Evolutionary conservation across 2,113 vertebrate species (phyloP), one percentile per base, ranked within the genome.

Genomic region (Pangasianodon hypophthalmus): DNA sequence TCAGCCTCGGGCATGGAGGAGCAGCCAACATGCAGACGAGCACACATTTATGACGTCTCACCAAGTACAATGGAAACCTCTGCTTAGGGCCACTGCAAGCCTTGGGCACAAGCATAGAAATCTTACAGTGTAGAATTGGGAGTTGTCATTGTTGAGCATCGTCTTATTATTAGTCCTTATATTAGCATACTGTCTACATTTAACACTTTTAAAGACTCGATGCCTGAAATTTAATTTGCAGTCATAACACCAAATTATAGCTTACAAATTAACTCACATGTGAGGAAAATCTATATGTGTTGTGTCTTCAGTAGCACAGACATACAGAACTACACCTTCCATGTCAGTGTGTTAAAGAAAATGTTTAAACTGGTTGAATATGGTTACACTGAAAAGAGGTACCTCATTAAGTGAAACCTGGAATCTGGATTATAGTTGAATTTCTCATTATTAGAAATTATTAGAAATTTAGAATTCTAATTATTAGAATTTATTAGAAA

Each of bases 1-100:
- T 94, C 93, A 95, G 94, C 96, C 94, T 94, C 90, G 67, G 90
- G 56, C 89, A 90, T 92, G 90, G 77, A 84, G 67, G 69, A 85
- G 85, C 79, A 64, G 16, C 50, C 87, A 64, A 80, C 80, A 86
- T 56, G 50, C 75, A 62, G 64, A 75, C 37, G 48, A 69, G 67
- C 64, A 46, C 29, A 14, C 10, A 50, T 67, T 71, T 50, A 79
- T 85, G 71, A 92, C 69, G 87, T 92, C 89, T 87, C 46, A 73
- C 88, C 90, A 87, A 71, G 41, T 44, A 87, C 52, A 87, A 54
- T 85, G 85, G 89, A 93, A 91, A 88, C 92, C 75, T 92, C 83
- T 86, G 87, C 62, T 73, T 29, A 83, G 79, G 62, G 37, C 52
- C 62, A 58, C 62, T 84, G 13, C 79, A 46, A 54, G 48, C 4